phyloP scores from a whole-genome alignment of 2,113 vertebrate species.

The Athene noctua region DNA sequence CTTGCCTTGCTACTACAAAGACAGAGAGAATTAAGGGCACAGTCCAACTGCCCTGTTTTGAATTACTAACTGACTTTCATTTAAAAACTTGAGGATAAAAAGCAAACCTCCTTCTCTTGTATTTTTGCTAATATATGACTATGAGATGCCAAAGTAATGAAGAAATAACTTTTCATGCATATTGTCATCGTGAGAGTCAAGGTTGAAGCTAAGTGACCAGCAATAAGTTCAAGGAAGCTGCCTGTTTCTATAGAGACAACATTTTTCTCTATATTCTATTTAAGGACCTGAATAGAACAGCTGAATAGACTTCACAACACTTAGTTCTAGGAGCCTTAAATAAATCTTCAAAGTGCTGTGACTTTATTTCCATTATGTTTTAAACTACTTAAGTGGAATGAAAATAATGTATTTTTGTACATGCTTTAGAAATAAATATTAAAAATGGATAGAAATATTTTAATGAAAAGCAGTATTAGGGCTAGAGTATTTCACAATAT shows the following conservation, averaged over 20 bases:
- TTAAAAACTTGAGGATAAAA: background rate
- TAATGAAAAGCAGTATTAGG: background rate
- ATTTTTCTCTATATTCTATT: background rate
- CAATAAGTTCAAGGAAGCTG: background rate
- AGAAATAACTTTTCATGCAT: background rate
- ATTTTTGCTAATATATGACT: background rate
- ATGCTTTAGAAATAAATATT: background rate
- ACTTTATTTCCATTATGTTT: background rate
- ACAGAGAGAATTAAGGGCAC: background rate
- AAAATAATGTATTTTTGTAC: background rate
- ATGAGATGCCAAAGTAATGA: background rate
- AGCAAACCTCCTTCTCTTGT: background rate
- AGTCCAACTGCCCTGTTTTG: background rate
- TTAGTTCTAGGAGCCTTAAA: background rate
- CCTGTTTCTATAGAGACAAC: constrained; percentile 32
- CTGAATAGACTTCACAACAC: background rate
- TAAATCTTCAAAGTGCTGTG: background rate
- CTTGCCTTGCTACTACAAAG: background rate
- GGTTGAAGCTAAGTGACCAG: background rate
- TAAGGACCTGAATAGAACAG: background rate
- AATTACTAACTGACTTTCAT: background rate
- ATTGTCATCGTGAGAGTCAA: background rate
- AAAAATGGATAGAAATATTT: background rate
- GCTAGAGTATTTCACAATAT: background rate
- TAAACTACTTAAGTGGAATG: background rate